Evolutionary conservation across 2,797 vertebrate species (phyloP), one percentile per base, ranked within the genome.

Genomic region (Nannoperca australis): DNA sequence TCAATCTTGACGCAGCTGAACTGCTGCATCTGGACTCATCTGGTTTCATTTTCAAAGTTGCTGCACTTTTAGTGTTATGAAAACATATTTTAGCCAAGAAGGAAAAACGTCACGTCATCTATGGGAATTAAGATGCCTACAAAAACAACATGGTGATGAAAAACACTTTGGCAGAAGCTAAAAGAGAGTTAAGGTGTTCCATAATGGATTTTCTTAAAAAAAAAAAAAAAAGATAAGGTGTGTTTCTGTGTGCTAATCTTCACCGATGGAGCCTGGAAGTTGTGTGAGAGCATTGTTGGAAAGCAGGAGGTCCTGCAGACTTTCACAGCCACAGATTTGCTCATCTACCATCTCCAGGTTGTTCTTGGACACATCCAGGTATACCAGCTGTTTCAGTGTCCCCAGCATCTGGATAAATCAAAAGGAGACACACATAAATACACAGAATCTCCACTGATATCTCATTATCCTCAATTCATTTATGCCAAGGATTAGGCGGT

Each of bases 361-460:
- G 95, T 99, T 99, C 93, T 99, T 99, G 70, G 98, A 99, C 90
- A 98, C 95, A 71, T 99, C 98, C 91, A 99, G 93, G 91, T 99
- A 99, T 2, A 94, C 94, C 81, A 99, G 94, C 77, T 98, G 97
- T 91, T 99, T 98, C 68, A 99, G 95, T 84, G 87, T 96, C 76
- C 98, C 98, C 53, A 99, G 87, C 94, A 97, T 97, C 98, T 99
- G 74, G 13, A 79, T 40, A 60, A 36, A 76, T 14, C 34, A 27
- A 38, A 76, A 38, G 4, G n/a, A 45, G 38, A 63, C 44, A 45
- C 44, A 40, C 36, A 49, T 40, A 24, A 47, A 22, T 3, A 51
- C 38, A 61, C 17, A 27, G 10, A 45, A 58, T 42, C 22, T 22
- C 4, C 32, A 60, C 24, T 24, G 18, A 53, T 49, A 49, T 12